Base-by-base conservation (phyloP, 2,797 vertebrate genomes). In the Scomberomorus guttatus region DNA sequence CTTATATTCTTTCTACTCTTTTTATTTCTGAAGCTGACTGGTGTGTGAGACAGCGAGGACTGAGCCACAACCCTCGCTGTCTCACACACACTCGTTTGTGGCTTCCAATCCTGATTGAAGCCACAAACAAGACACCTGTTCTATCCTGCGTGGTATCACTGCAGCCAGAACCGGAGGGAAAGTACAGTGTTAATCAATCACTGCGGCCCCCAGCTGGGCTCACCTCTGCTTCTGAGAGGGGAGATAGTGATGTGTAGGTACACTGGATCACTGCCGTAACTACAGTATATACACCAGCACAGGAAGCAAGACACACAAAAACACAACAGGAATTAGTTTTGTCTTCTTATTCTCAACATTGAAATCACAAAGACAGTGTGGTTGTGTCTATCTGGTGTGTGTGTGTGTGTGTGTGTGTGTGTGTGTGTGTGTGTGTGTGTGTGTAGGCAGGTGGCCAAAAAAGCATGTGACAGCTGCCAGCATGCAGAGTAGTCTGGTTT, bases 71-170 rank as follows among this genome's bases (percentile, higher is more conserved):
- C n/a, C n/a, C n/a, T n/a, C n/a, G n/a, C n/a, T n/a, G n/a, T n/a
- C n/a, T n/a, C n/a, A n/a, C n/a, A n/a, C n/a, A n/a, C n/a, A n/a
- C n/a, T n/a, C n/a, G n/a, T n/a, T n/a, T n/a, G n/a, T n/a, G n/a
- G n/a, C n/a, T n/a, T n/a, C n/a, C n/a, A n/a, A n/a, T n/a, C n/a
- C n/a, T n/a, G n/a, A n/a, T n/a, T n/a, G n/a, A n/a, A n/a, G n/a
- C 18, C 56, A 83, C 39, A 72, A 48, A 72, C 55, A 29, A 32
- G 54, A 77, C 69, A 72, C 72, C 77, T 79, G 63, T 67, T 72
- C 24, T 22, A n/a, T 69, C 29, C 57, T 32, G 29, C 13, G 3
- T 55, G 51, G 46, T 52, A 8, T 72, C 67, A 20, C 13, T 46
- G 61, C 15, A 34, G 52, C 32, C 70, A 64, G 42, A 70, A 32